phyloP scores from a whole-genome alignment of 37 sponge, comb jelly and placozoan genomes.

The Ianthella basta region DNA sequence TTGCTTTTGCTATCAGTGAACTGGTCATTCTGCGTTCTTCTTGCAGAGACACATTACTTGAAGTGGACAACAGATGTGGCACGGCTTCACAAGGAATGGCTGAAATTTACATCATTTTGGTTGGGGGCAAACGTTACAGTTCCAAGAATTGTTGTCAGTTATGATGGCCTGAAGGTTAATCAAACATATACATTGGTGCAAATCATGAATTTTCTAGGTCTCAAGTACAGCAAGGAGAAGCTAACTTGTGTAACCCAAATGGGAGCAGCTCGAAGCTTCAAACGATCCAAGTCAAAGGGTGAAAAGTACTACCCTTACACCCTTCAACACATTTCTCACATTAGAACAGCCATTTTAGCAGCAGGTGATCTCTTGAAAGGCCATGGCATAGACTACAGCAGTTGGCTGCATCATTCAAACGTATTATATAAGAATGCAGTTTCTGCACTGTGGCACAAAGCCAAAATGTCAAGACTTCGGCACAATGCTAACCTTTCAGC shows the following conservation, averaged over 20 bases:
- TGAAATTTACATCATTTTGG: background rate
- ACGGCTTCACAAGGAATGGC: background rate
- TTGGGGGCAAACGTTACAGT: background rate
- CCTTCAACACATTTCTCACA: background rate
- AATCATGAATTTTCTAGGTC: background rate
- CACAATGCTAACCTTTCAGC: too few species aligned
- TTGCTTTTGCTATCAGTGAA: too few species aligned
- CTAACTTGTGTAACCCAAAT: background rate
- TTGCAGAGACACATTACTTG: too few species aligned
- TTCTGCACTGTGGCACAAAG: too few species aligned
- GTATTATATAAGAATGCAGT: background rate
- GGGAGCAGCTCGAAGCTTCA: background rate
- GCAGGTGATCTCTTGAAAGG: background rate
- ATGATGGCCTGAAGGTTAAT: background rate
- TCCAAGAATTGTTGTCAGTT: background rate
- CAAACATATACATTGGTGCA: background rate
- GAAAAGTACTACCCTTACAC: slow-evolving; percentile 11
- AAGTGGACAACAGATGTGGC: too few species aligned
- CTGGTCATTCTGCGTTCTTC: too few species aligned
- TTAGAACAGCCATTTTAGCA: background rate
- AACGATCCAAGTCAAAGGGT: background rate
- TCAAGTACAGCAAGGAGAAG: background rate
- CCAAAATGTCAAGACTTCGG: too few species aligned
- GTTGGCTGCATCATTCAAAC: background rate
- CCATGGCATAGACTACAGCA: background rate